Conservation (phyloP, 1,140 invertebrate species). For the Augochlora pura region DNA sequence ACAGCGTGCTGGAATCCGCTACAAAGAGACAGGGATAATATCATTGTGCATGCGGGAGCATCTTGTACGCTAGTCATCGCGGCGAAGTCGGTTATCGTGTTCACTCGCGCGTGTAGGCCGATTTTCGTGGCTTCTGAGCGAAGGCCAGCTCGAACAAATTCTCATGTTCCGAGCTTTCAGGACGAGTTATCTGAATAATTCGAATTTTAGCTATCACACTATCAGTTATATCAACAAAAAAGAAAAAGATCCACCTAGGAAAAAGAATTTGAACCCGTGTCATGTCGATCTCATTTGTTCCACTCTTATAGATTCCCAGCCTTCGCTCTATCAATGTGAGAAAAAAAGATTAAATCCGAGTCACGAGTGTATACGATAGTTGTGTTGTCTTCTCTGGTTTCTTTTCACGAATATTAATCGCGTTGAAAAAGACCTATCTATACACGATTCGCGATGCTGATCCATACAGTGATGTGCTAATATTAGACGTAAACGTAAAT, state of each 20-base stretch:
- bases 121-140: not conserved
- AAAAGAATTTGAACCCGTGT: too few species aligned
- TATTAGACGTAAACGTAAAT: constrained; percentile 60
- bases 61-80: constrained; percentile 31
- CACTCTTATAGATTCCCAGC: too few species aligned
- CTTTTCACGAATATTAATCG: constrained; percentile 15
- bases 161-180: not conserved
- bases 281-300: too few species aligned
- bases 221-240: too few species aligned
- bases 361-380: constrained; percentile 39
- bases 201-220: too few species aligned
- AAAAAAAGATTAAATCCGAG: not conserved
- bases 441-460: constrained; percentile 30
- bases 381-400: not conserved
- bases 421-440: constrained; percentile 15
- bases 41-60: constrained; percentile 37
- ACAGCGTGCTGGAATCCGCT: not conserved
- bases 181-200: too few species aligned
- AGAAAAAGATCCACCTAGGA: too few species aligned
- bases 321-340: too few species aligned
- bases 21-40: constrained; percentile 1
- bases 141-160: too few species aligned
- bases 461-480: constrained; percentile 45
- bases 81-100: constrained; percentile 26
- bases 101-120: constrained; percentile 30